phyloP scores from a whole-genome alignment of 1,140 invertebrate genomes.

The Drosophila kurseongensis region DNA sequence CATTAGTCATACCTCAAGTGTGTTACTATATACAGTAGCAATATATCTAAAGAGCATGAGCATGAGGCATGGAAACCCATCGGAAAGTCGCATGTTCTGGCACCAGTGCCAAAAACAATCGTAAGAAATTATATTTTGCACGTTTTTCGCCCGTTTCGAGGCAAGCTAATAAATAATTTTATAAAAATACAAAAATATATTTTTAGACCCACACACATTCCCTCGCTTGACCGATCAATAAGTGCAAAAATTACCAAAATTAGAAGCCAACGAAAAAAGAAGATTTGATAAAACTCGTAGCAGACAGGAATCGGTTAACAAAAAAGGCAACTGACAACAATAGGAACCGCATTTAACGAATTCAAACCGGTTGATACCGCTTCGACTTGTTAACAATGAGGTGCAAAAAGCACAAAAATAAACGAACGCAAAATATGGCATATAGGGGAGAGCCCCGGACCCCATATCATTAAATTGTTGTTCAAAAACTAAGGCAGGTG shows the following conservation, averaged over 20 bases:
- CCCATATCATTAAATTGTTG: constrained; percentile 16
- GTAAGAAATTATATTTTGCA: constrained; percentile 54
- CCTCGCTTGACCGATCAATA: constrained; percentile 16
- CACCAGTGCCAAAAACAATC: constrained; percentile 47
- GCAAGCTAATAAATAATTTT: constrained; percentile 36
- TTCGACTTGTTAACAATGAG: constrained; percentile 44
- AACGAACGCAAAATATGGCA: constrained; percentile 5
- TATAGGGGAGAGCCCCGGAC: constrained; percentile 10
- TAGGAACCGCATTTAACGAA: constrained; percentile 35
- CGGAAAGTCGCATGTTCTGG: constrained; percentile 44
- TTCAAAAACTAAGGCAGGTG: constrained; percentile 20
- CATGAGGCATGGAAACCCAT: constrained; percentile 50
- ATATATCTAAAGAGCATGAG: constrained; percentile 10
- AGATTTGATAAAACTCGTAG: constrained; percentile 16
- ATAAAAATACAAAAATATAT: constrained; percentile 38
- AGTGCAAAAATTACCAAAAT: constrained; percentile 41
- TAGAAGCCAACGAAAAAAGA: constrained; percentile 20
- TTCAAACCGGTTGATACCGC: constrained; percentile 39
- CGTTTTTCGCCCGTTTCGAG: constrained; percentile 52
- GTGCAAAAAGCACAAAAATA: constrained; percentile 29
- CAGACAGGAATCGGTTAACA: constrained; percentile 3
- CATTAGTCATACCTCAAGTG: constrained; percentile 59
- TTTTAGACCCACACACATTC: constrained; percentile 23
- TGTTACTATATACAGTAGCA: constrained; percentile 17
- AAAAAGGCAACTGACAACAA: constrained; percentile 7